phyloP scores from a whole-genome alignment of 1,140 invertebrate genomes.

The Aphaenogaster floridana region DNA sequence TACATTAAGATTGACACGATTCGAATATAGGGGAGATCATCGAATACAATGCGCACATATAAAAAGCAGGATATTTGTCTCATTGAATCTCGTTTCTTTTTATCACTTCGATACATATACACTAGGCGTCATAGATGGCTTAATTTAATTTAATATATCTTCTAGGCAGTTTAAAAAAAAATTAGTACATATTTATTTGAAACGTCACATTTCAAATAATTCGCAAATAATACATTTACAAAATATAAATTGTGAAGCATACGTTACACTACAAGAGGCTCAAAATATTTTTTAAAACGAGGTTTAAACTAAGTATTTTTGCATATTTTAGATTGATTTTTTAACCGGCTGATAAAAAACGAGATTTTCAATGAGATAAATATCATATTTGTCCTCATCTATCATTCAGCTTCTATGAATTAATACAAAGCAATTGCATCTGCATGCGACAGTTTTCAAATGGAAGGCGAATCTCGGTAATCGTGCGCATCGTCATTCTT shows the following conservation, averaged over 20 bases:
- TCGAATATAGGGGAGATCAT: neutral
- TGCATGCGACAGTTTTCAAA: constrained; percentile 68
- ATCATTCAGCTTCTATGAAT: constrained; percentile 57
- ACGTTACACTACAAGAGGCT: neutral
- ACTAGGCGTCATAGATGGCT: neutral
- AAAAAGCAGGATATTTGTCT: neutral
- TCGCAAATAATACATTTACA: neutral
- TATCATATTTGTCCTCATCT: constrained; percentile 70
- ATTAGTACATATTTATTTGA: neutral
- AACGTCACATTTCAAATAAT: neutral
- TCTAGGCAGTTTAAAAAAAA: neutral
- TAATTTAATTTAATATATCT: neutral
- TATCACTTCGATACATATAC: neutral
- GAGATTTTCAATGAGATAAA: neutral
- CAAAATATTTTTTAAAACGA: neutral
- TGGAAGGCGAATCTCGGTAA: constrained; percentile 44
- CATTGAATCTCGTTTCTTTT: constrained; percentile 4
- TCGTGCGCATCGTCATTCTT: constrained; percentile 69
- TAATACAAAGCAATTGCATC: constrained; percentile 70
- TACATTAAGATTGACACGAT: constrained; percentile 18
- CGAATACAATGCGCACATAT: neutral
- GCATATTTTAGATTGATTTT: neutral
- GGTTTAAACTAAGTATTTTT: neutral
- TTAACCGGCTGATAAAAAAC: neutral
- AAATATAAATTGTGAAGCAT: neutral